phyloP scores from a whole-genome alignment of 2,113 vertebrate species.

The Grantiella picta region DNA sequence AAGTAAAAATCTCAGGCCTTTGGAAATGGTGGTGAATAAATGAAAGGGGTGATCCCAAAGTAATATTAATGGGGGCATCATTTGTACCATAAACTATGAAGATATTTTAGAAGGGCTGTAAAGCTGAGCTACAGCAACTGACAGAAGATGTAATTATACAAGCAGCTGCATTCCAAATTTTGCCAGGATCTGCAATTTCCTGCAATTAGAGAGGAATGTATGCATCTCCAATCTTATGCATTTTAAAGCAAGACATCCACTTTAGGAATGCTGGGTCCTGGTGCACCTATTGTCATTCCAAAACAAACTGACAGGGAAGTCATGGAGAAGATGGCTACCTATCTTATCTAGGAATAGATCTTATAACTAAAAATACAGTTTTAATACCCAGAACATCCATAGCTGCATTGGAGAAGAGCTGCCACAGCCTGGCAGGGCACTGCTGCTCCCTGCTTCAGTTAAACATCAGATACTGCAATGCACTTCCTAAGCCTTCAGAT shows the following conservation, averaged over 20 bases:
- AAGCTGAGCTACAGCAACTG: slow-evolving; percentile 43
- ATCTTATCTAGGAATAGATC: background rate
- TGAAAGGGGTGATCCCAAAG: background rate
- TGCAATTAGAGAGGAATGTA: slow-evolving; percentile 38
- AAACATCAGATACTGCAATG: background rate
- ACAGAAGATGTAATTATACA: slow-evolving; percentile 54
- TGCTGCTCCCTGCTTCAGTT: background rate
- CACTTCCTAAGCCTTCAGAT: background rate
- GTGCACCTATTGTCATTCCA: background rate
- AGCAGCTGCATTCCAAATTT: slow-evolving; percentile 57
- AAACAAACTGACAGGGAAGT: background rate
- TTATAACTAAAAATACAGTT: background rate
- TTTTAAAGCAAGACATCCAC: background rate
- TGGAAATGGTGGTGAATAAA: background rate
- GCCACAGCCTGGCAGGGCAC: background rate
- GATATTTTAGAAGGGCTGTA: slow-evolving; percentile 19
- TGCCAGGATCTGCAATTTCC: slow-evolving; percentile 39
- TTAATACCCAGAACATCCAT: background rate
- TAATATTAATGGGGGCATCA: background rate
- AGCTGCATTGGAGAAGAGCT: background rate
- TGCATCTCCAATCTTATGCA: background rate
- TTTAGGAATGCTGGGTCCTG: background rate
- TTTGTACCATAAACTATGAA: background rate
- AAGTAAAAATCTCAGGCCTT: background rate
- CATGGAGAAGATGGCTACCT: background rate